A percentile compares a stretch with the other conserved stretches of the same genome.
These are phyloP conservation scores for Eospalax fontanierii DNA, from an alignment of 2,797 vertebrate species.

Conservation along the genomic window DNA sequence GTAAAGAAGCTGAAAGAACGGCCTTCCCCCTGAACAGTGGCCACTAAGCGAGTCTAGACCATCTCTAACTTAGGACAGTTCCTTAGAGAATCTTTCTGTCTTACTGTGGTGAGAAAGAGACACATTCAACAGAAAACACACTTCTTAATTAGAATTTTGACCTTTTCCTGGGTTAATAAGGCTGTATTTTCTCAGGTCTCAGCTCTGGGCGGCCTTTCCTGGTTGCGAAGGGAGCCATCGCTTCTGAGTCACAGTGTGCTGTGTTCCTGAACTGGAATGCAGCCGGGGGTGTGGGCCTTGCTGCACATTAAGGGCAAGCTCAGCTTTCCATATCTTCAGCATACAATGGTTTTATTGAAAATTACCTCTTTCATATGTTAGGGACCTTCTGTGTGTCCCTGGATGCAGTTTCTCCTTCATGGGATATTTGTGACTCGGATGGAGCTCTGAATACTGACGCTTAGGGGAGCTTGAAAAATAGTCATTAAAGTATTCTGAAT, in stretches of 20 bases:
- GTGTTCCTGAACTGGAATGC: not conserved
- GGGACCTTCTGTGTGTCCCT: not conserved
- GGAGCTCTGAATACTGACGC: not conserved
- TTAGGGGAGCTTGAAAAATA: not conserved
- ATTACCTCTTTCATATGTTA: not conserved
- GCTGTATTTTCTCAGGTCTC: not conserved
- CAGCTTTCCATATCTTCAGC: not conserved
- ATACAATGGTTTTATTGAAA: not conserved
- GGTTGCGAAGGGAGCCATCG: not conserved
- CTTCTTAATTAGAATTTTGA: not conserved
- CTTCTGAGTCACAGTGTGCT: not conserved
- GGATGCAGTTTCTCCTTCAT: not conserved
- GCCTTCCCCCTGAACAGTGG: not conserved
- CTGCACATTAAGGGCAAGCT: not conserved
- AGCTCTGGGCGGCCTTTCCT: not conserved
- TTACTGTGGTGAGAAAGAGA: not conserved
- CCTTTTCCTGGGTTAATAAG: not conserved
- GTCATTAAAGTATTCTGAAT: not conserved
- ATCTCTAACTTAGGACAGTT: not conserved
- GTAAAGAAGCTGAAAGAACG: not conserved
- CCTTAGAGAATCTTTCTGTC: not conserved
- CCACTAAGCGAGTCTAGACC: rapidly evolving
- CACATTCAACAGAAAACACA: not conserved
- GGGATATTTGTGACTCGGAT: not conserved
- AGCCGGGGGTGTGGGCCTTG: not conserved